Percentiles rank a stretch among this genome's conserved stretches.
Evolutionary conservation across 2,113 vertebrate species (phyloP).

Genomic region (Bothrops jararaca): DNA sequence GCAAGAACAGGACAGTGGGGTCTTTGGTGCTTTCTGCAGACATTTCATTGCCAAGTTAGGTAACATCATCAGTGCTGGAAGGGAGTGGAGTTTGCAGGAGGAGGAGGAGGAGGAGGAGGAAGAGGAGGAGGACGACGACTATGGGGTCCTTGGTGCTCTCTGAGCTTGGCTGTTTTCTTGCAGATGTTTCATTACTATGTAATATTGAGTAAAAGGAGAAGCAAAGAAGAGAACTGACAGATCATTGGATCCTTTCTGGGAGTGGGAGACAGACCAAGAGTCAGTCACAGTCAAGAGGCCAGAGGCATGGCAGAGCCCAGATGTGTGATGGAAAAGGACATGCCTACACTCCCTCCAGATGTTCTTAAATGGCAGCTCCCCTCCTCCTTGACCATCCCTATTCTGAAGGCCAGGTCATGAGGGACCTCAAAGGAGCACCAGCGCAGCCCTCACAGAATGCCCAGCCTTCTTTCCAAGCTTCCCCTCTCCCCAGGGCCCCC

Average conservation of each 20-base stretch:
- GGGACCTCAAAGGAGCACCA: background rate
- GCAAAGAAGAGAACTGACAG: background rate
- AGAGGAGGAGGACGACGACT: too few relatives aligned
- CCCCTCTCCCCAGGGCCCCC: background rate
- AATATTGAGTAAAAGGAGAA: background rate
- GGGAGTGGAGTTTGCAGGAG: too few relatives aligned
- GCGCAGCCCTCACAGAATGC: background rate
- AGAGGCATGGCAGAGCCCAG: background rate
- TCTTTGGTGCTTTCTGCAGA: too few relatives aligned
- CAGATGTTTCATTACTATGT: background rate
- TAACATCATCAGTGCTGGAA: too few relatives aligned
- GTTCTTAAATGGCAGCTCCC: background rate
- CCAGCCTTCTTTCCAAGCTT: background rate
- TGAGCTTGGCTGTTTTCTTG: background rate
- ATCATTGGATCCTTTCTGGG: too few relatives aligned
- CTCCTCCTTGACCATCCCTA: background rate
- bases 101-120: too few relatives aligned
- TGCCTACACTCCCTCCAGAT: background rate
- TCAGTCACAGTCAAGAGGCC: too few relatives aligned
- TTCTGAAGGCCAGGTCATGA: background rate
- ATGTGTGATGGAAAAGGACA: background rate
- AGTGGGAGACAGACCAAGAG: background rate
- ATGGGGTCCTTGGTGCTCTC: too few relatives aligned
- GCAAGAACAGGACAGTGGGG: too few relatives aligned
- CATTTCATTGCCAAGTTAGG: too few relatives aligned